Conservation (phyloP, 2,888 invertebrate genomes). For the Argyra leucocephala region DNA sequence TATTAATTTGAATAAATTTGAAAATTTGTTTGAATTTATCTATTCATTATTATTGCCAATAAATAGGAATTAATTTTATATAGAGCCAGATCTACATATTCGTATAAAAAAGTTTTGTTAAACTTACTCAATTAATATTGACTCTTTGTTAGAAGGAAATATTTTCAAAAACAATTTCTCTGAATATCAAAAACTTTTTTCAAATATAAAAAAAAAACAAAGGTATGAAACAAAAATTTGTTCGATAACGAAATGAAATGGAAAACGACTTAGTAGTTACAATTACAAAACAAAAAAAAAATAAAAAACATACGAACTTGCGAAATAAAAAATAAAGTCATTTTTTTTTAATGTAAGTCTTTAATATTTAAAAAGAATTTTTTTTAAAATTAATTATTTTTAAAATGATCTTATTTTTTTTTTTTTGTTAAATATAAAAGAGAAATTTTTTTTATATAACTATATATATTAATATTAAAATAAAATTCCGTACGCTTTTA, state of each 20-base stretch:
- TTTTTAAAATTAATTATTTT: background rate
- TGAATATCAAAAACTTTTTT: background rate
- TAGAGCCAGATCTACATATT: too few species aligned
- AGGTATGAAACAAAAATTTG: background rate
- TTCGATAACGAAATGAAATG: background rate
- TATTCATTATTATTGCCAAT: too few species aligned
- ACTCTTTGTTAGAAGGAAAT: too few species aligned
- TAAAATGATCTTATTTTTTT: background rate
- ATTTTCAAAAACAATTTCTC: too few species aligned
- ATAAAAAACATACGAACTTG: background rate
- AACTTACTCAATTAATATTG: too few species aligned
- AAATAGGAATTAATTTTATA: too few species aligned
- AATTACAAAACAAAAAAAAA: background rate
- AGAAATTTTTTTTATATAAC: background rate
- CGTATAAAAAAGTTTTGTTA: too few species aligned
- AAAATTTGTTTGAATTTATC: too few species aligned
- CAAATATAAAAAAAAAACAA: background rate
- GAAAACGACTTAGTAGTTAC: background rate
- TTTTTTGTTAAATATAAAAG: background rate
- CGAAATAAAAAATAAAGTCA: background rate
- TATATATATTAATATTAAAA: background rate
- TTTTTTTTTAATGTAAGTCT: background rate
- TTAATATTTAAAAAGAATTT: background rate
- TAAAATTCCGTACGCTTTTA: conserved; percentile 30
- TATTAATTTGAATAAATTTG: too few species aligned